Conservation (phyloP, 2,888 invertebrate species). For the Mythimna impura region DNA sequence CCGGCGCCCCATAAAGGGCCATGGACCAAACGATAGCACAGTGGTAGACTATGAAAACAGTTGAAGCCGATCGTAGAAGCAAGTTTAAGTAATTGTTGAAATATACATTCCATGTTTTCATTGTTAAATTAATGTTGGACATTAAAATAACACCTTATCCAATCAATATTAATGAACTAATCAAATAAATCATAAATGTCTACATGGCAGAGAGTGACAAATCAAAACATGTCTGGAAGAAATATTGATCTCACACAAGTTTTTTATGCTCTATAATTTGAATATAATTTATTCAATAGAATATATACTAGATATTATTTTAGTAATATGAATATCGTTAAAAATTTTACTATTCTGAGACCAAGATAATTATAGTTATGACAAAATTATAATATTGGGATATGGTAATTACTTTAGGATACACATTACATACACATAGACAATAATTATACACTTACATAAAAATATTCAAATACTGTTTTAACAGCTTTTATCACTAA, state of each 20-base stretch:
- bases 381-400: background rate
- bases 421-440: background rate
- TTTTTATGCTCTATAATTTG: conserved; percentile 24
- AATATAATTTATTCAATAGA: conserved; percentile 2
- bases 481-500: background rate
- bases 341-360: background rate
- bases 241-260: conserved; percentile 8
- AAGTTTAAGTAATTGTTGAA: too few species aligned
- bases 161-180: conserved; percentile 39
- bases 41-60: too few species aligned
- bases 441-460: background rate
- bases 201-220: conserved; percentile 28
- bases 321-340: background rate
- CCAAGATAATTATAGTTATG: background rate
- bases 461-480: background rate
- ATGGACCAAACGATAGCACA: too few species aligned
- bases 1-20: too few species aligned
- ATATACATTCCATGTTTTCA: too few species aligned
- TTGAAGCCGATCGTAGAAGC: too few species aligned
- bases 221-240: conserved; percentile 39
- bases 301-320: too few species aligned
- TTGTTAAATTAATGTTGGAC: background rate
- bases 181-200: conserved; percentile 32
- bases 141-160: background rate
- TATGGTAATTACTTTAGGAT: background rate